A percentile compares a stretch with the other conserved stretches of the same genome.
Evolutionary conservation across 2,113 vertebrate genomes (phyloP).

Genomic region (Dunckerocampus dactyliophorus): DNA sequence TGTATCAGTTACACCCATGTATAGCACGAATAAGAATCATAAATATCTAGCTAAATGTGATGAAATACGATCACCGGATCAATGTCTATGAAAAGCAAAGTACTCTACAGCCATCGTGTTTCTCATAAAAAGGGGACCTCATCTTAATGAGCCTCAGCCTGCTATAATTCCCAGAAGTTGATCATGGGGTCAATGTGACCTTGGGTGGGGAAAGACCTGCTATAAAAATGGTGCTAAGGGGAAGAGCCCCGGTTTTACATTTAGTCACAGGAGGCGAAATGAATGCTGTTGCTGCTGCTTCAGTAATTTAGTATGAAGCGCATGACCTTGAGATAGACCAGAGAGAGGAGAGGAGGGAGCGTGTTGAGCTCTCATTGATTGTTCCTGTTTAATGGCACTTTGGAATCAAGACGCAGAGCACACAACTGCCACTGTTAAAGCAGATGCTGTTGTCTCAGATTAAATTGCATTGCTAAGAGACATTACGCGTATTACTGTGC

Average conservation of each 20-base stretch:
- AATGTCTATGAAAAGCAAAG: constrained; percentile 37
- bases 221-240: constrained; percentile 20
- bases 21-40: constrained; percentile 25
- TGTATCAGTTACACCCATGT: constrained; percentile 43
- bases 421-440: constrained; percentile 28
- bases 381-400: constrained; percentile 28
- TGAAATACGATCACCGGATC: constrained; percentile 53
- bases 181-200: constrained; percentile 39
- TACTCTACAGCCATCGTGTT: constrained; percentile 28
- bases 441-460: constrained; percentile 27
- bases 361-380: constrained; percentile 32
- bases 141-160: constrained; percentile 10
- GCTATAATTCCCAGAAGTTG: constrained; percentile 29
- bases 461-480: constrained; percentile 41
- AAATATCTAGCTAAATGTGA: constrained; percentile 45
- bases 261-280: constrained; percentile 36
- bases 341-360: constrained; percentile 16
- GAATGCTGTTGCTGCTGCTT: constrained; percentile 30
- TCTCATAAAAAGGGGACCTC: constrained; percentile 14
- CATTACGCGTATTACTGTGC: constrained; percentile 32
- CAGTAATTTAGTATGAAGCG: constrained; percentile 33
- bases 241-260: constrained; percentile 48
- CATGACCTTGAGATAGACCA: constrained; percentile 52
- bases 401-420: constrained; percentile 27
- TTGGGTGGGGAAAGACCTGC: constrained; percentile 42